Evolutionary conservation across 1,140 invertebrate genomes (phyloP).

Genomic region (Meteorus sp.): DNA sequence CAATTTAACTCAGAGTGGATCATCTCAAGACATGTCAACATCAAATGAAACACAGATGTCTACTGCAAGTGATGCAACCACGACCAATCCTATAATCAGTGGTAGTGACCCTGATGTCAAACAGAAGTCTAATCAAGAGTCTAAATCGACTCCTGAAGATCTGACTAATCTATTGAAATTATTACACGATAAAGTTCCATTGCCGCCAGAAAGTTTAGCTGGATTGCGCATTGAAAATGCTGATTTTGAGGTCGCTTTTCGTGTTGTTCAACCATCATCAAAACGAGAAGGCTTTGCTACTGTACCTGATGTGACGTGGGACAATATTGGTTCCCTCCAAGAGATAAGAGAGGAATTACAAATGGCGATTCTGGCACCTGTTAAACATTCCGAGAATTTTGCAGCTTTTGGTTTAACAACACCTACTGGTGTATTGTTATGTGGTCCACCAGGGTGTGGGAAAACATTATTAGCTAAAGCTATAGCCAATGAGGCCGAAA

Average conservation of each 20-base stretch:
- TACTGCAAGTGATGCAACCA: too few species aligned
- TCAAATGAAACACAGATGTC: too few species aligned
- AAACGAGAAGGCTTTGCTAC: constrained; percentile 97
- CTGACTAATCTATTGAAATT: constrained; percentile 41
- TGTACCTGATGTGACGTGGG: constrained; percentile 96
- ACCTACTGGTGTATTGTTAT: constrained; percentile 87
- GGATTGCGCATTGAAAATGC: constrained; percentile 69
- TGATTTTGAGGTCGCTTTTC: constrained; percentile 80
- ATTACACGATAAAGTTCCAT: constrained; percentile 60
- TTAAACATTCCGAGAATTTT: constrained; percentile 81
- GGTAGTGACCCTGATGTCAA: too few species aligned
- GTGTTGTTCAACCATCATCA: constrained; percentile 86
- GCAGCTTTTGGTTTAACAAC: constrained; percentile 74
- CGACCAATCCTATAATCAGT: too few species aligned
- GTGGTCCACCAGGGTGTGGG: constrained; percentile 93
- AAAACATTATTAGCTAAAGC: constrained; percentile 94
- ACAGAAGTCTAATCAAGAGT: too few species aligned
- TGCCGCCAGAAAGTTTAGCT: constrained; percentile 64
- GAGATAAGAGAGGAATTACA: constrained; percentile 88
- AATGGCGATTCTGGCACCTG: constrained; percentile 89
- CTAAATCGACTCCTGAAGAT: not conserved
- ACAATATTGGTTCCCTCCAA: constrained; percentile 91
- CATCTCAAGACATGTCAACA: not conserved
- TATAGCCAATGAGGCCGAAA: constrained; percentile 92
- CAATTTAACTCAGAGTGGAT: not conserved